Evolutionary conservation across 2,113 vertebrate genomes (phyloP).

Genomic region (Strix uralensis): DNA sequence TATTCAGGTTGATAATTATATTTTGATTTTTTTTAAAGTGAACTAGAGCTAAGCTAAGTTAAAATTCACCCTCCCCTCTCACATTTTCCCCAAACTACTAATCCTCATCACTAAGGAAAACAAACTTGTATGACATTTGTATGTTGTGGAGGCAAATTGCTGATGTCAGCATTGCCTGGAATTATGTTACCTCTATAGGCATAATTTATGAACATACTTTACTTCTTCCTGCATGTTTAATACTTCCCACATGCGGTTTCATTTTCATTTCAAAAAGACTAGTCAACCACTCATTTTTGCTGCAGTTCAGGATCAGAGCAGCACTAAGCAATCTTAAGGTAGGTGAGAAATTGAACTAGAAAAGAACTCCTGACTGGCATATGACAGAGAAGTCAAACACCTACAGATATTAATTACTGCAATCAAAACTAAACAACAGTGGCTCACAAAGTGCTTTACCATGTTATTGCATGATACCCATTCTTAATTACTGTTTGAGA

Average conservation of each 20-base stretch:
- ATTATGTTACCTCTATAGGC: neutral
- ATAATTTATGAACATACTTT: neutral
- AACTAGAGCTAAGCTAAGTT: neutral
- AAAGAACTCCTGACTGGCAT: neutral
- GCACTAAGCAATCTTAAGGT: neutral
- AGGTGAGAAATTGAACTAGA: neutral
- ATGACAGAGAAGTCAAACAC: neutral
- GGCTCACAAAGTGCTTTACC: neutral
- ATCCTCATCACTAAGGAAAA: neutral
- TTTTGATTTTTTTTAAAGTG: too few species aligned
- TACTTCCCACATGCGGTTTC: neutral
- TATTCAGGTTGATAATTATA: neutral
- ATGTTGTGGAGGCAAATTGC: neutral
- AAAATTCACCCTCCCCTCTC: neutral
- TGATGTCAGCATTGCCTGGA: neutral
- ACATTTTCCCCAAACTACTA: neutral
- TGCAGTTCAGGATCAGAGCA: neutral
- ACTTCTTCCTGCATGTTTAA: neutral
- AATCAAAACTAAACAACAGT: neutral
- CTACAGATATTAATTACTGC: neutral
- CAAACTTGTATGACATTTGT: rapidly evolving
- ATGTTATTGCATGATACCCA: neutral
- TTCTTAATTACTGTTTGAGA: neutral
- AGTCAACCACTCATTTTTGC: neutral
- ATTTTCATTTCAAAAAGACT: neutral